Base-by-base conservation (phyloP, 2,888 invertebrate species). In the Philaethria dido region DNA sequence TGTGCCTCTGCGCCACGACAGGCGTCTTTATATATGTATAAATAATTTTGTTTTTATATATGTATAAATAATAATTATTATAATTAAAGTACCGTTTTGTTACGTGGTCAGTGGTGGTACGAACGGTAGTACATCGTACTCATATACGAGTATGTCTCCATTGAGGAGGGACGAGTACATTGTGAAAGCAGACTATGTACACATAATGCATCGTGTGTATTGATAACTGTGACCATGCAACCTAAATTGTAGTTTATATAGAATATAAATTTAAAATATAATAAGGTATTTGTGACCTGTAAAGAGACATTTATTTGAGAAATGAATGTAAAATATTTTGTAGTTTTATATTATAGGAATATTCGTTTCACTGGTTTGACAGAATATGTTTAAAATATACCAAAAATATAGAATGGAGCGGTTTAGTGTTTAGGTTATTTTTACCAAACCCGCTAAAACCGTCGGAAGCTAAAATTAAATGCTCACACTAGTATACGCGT, bases 51-150 rank as follows among this genome's bases (percentile, higher is more conserved):
- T n/a, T n/a, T n/a, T n/a, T n/a, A n/a, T n/a, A n/a, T n/a, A n/a
- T n/a, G n/a, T n/a, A n/a, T n/a, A n/a, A n/a, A n/a, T n/a, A n/a
- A n/a, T n/a, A n/a, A n/a, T n/a, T n/a, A n/a, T n/a, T n/a, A n/a
- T n/a, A n/a, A n/a, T n/a, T n/a, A 57, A 16, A 42, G 39, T 22
- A 22, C 82, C 79, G 83, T 83, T 84, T 79, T 81, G 79, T 82
- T 75, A 82, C 78, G 76, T 74, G 70, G 77, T 71, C 25, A 72
- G 75, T 63, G 72, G 74, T 25, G 48, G 55, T 45, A 22, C n/a
- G 22, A 65, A 55, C 70, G 60, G 69, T 65, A 70, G 77, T 75
- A 74, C 72, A 67, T 76, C 75, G 70, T 76, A 29, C 25, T 29
- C 50, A n/a, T 29, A 29, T 33, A n/a, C n/a, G 22, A 47, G 39